These are phyloP conservation scores for Paramormyrops kingsleyae DNA, from an alignment of 2,113 vertebrate species.

Conservation along the genomic window DNA sequence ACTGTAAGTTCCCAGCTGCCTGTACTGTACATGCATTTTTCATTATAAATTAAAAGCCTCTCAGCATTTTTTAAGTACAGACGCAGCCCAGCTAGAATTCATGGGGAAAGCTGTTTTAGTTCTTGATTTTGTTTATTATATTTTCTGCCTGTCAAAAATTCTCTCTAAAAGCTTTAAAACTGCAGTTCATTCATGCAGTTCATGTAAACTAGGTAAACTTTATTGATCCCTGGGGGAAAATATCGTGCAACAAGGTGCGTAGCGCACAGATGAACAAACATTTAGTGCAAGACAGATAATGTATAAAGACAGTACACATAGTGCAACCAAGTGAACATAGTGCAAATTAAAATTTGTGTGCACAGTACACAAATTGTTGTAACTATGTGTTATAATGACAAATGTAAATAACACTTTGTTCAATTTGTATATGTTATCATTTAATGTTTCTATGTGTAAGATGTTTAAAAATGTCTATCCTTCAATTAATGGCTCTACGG, in stretches of 20 bases:
- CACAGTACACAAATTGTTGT: not conserved
- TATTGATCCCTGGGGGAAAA: not conserved
- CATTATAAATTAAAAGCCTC: not conserved
- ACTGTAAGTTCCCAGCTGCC: not conserved
- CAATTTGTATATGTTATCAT: not conserved
- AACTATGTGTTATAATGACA: not conserved
- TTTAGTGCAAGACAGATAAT: not conserved
- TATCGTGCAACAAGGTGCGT: not conserved
- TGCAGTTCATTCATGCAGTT: not conserved
- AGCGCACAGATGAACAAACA: not conserved
- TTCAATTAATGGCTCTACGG: not conserved
- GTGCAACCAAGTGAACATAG: not conserved
- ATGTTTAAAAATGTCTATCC: not conserved
- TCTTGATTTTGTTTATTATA: not conserved
- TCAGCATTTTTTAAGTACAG: not conserved
- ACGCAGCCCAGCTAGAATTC: not conserved
- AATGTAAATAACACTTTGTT: not conserved
- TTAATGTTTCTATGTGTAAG: not conserved
- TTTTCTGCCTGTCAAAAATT: not conserved
- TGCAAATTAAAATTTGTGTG: not conserved
- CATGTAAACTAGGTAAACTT: not conserved
- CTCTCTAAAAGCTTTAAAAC: not conserved
- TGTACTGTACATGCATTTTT: not conserved
- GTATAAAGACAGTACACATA: not conserved
- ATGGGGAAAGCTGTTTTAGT: not conserved